A percentile compares a stretch with the other conserved stretches of the same genome.
Conservation (phyloP, 2,888 invertebrate species). For the Diarsia dahlii region DNA sequence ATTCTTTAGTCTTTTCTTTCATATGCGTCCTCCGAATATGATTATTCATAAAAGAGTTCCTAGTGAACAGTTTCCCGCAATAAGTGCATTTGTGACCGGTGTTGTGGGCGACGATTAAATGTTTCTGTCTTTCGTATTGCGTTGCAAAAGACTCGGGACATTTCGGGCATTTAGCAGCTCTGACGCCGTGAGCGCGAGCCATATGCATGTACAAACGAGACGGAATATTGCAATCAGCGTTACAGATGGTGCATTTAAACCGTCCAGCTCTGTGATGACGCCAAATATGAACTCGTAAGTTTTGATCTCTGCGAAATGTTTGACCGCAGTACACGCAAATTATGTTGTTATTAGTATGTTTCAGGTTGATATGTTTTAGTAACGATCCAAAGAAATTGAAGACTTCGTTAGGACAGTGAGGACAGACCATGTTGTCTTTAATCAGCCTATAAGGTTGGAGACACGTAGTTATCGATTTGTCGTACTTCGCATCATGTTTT, state of each 20-base stretch:
- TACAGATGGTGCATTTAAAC: conserved; percentile 85
- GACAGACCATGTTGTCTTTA: conserved; percentile 86
- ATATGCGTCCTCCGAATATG: conserved; percentile 85
- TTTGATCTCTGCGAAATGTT: conserved; percentile 86
- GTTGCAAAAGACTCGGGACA: conserved; percentile 88
- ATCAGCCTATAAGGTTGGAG: conserved; percentile 84
- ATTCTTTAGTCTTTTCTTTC: conserved; percentile 87
- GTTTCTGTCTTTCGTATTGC: conserved; percentile 88
- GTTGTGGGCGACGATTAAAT: conserved; percentile 89
- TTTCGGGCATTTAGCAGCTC: conserved; percentile 86
- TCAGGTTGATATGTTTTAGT: conserved; percentile 86
- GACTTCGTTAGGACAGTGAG: conserved; percentile 82
- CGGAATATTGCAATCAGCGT: conserved; percentile 85
- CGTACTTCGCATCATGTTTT: conserved; percentile 85
- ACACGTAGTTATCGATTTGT: conserved; percentile 84
- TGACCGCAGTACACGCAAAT: conserved; percentile 88
- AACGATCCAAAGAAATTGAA: conserved; percentile 87
- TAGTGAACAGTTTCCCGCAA: conserved; percentile 84
- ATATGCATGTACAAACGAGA: conserved; percentile 88
- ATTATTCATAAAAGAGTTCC: conserved; percentile 85
- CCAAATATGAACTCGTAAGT: conserved; percentile 86
- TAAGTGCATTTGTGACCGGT: conserved; percentile 86
- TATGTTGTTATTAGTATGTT: conserved; percentile 86
- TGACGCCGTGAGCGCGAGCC: conserved; percentile 86
- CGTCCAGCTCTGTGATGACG: conserved; percentile 85